A percentile compares a stretch with the other conserved stretches of the same genome.
phyloP scores from a whole-genome alignment of 2,113 vertebrate genomes.

The Lonchura striata region DNA sequence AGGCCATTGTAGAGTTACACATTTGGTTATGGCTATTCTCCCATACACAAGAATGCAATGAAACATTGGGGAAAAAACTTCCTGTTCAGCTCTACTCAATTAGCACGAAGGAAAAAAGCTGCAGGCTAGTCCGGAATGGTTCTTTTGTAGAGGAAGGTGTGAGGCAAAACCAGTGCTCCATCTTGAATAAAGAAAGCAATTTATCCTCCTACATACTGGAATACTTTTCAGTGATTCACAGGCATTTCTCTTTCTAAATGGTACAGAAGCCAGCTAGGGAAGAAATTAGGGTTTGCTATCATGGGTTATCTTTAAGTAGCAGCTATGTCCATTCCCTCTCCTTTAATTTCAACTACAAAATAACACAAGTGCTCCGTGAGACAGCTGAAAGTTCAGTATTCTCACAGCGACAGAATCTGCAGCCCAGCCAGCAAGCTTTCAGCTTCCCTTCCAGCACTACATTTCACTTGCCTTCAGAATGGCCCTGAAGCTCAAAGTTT shows the following conservation, averaged over 20 bases:
- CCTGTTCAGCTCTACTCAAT: neutral
- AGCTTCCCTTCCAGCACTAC: neutral
- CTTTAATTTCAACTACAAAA: neutral
- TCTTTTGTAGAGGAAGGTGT: neutral
- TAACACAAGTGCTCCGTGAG: neutral
- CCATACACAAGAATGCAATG: neutral
- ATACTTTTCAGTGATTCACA: neutral
- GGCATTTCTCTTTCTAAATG: neutral
- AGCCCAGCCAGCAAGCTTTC: neutral
- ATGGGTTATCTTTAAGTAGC: neutral
- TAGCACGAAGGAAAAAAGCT: neutral
- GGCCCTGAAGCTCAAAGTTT: neutral
- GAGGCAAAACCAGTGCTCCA: neutral
- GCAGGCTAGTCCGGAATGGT: neutral
- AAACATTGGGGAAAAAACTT: neutral
- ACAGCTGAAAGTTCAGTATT: neutral
- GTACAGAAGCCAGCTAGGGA: neutral
- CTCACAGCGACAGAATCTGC: neutral
- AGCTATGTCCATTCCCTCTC: neutral
- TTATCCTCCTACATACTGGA: neutral
- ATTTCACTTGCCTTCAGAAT: neutral
- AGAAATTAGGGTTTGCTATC: neutral
- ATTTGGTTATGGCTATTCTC: neutral
- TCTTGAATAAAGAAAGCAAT: neutral
- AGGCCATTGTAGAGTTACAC: neutral